Evolutionary conservation across 2,888 invertebrate genomes (phyloP), one percentile per base, ranked within the genome.

Genomic region (Galeopsomyia nigrocyanea): DNA sequence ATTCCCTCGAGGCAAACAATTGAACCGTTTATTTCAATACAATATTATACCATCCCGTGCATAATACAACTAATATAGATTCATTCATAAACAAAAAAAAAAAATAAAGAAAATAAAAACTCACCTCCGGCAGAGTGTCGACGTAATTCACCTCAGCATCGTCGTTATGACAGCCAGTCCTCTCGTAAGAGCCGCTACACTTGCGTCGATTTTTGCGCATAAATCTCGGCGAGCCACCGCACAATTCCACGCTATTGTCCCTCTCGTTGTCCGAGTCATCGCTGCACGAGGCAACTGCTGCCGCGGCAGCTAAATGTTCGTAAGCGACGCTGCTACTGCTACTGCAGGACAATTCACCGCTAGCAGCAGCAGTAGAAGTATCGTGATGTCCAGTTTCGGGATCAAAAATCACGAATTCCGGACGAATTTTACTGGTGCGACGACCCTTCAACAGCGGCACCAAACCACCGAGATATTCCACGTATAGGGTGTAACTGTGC

Each of bases 381-480:
- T 56, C 62, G 39, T 17, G 3, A 5, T 72, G 62, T 16, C 93
- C 93, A 51, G 90, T 91, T 87, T 96, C 95, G 1, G 96, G 96
- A 87, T 97, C 96, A 84, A 95, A 97, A 82, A 99, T 98, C 71
- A 99, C 96, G 87, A 99, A 99, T 87, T 99, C 99, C 0, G 99
- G 99, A 68, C 98, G 90, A 77, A 99, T 95, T 88, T 98, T 98
- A 87, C 98, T 98, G 74, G 96, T 97, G 75, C 98, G 89, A 80
- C 97, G 94, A 22, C 98, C 99, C 85, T 98, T 97, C 16, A 99
- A 89, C 68, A 99, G 89, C 0, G 99, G 99, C 77, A 99, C 97
- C 61, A 99, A 89, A 0, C 99, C 99, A 3, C 99, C 99, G 49
- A 98, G 89, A 87, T 98, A 98, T 86, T 99, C 98, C 79, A 98